Evolutionary conservation across 2,797 vertebrate species (phyloP), one percentile per base, ranked within the genome.

Genomic region (Ceryle rudis): DNA sequence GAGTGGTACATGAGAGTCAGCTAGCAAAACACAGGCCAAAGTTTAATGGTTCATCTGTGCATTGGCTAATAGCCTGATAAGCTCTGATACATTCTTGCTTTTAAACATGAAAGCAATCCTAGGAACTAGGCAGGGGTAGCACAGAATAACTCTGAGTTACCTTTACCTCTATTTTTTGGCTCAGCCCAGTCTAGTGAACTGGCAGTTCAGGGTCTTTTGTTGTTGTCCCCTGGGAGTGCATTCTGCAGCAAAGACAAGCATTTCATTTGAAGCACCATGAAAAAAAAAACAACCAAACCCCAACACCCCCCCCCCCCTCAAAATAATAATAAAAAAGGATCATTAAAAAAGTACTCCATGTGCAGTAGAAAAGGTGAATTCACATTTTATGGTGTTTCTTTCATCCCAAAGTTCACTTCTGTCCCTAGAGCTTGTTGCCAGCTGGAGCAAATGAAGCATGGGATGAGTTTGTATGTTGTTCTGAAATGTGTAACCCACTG

Each of bases 371-470:
- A 65, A 88, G 29, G 55, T 55, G 41, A 86, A 23, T 78, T 49
- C 8, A 18, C 47, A 67, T 87, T 92, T 88, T 39, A 29, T 9
- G 35, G 10, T 7, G 47, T 85, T 84, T 86, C 41, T 77, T 86
- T 46, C n/a, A 39, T 49, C 70, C 31, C 55, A 57, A n/a, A 75
- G 72, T 70, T 94, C 67, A 49, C 41, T 80, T 61, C 41, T 29
- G 21, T 87, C 88, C 74, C 81, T 51, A 51, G 94, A 89, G 84
- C 47, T 57, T 65, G 46, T 5, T 62, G 60, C n/a, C 93, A 94
- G 84, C 83, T 83, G 88, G 75, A 94, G 23, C 58, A 84, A 95
- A 96, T 90, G 95, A 97, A 87, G 96, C 95, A 85, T 89, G 70
- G 69, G 77, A 96, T 75, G 80, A 93, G 49, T 83, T 61, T 94